Conservation (phyloP, 2,113 vertebrate genomes). For the Pogona vitticeps region DNA sequence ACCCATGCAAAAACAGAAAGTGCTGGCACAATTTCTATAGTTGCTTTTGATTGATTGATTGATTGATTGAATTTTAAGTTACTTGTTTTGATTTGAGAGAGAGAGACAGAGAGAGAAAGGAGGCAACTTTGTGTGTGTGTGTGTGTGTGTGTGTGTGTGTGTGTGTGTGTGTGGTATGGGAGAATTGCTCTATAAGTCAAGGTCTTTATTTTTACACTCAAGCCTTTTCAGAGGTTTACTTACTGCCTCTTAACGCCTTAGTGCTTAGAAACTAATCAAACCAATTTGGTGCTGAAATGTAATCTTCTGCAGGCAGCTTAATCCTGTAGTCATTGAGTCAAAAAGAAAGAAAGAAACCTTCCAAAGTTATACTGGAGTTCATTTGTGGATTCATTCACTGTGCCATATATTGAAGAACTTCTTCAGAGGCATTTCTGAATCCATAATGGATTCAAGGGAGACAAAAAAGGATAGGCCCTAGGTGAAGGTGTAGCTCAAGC, state of each 20-base stretch:
- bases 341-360: neutral
- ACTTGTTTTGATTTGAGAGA: neutral
- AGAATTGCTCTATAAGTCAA: neutral
- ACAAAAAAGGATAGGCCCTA: neutral
- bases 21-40: conserved; percentile 71
- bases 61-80: neutral
- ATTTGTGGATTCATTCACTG: conserved; percentile 34
- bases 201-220: conserved; percentile 5
- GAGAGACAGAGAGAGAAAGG: conserved; percentile 35
- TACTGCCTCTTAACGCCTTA: conserved; percentile 60
- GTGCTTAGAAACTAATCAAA: conserved; percentile 54
- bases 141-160: too few species aligned
- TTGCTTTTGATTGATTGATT: conserved; percentile 57
- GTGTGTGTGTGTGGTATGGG: too few species aligned
- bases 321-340: neutral
- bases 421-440: conserved; percentile 41
- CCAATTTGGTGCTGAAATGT: conserved; percentile 14
- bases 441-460: conserved; percentile 31
- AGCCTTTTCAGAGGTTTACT: conserved; percentile 54
- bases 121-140: conserved; percentile 36
- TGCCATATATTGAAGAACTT: neutral
- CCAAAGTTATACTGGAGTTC: neutral
- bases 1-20: conserved; percentile 75
- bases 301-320: conserved; percentile 18
- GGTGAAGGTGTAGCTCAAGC: neutral